Evolutionary conservation across 2,888 invertebrate genomes (phyloP).

Genomic region (Pseudanteris insignis): DNA sequence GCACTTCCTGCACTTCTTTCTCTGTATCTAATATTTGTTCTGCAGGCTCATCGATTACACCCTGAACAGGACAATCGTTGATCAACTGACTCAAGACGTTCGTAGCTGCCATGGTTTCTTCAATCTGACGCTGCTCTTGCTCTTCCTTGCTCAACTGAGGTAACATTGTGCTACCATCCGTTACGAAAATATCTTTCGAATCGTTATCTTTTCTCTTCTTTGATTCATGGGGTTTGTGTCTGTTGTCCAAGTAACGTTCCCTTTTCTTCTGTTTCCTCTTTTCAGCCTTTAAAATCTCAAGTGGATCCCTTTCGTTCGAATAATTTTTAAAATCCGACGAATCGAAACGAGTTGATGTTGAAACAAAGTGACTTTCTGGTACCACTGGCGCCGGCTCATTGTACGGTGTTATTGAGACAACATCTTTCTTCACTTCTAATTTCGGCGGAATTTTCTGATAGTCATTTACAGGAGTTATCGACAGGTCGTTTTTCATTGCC

Average conservation of each 20-base stretch:
- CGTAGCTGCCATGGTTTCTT: constrained; percentile 66
- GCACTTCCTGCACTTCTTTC: constrained; percentile 63
- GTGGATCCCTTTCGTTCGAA: constrained; percentile 49
- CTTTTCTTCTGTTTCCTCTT: constrained; percentile 51
- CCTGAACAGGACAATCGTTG: constrained; percentile 55
- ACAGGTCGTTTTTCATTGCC: constrained; percentile 55
- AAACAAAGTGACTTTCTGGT: constrained; percentile 31
- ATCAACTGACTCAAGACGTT: constrained; percentile 66
- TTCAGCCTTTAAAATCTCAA: constrained; percentile 51
- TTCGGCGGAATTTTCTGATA: constrained; percentile 53
- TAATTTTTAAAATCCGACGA: constrained; percentile 47
- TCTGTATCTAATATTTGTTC: constrained; percentile 53
- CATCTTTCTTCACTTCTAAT: constrained; percentile 56
- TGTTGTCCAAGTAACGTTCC: constrained; percentile 50
- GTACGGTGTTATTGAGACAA: constrained; percentile 61
- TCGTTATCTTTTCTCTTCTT: constrained; percentile 55
- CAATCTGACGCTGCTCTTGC: constrained; percentile 61
- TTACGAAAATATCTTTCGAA: constrained; percentile 44
- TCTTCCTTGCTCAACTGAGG: constrained; percentile 56
- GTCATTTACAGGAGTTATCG: constrained; percentile 61
- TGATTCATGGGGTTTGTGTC: constrained; percentile 54
- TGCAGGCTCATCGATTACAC: constrained; percentile 34
- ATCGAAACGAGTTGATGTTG: constrained; percentile 48
- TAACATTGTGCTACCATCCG: constrained; percentile 46
- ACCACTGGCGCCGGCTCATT: constrained; percentile 44